Conservation (phyloP, 2,888 invertebrate genomes). For the Halictus quadricinctus region DNA sequence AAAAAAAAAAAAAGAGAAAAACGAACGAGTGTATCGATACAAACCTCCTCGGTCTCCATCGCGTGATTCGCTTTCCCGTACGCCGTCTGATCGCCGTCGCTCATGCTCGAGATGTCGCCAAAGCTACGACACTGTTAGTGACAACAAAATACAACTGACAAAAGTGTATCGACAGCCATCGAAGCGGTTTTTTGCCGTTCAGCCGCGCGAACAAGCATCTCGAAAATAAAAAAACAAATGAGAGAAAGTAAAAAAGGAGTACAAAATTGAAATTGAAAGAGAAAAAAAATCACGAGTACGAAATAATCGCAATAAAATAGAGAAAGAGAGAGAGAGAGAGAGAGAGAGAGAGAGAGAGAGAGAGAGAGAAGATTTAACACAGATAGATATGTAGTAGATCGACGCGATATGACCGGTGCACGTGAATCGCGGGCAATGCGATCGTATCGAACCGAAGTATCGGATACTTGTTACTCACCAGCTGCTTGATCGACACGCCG, state of each 20-base stretch:
- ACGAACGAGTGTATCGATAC: slow-evolving; percentile 57
- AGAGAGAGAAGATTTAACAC: background rate
- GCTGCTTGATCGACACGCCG: slow-evolving; percentile 83
- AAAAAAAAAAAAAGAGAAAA: background rate
- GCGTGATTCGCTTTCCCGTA: slow-evolving; percentile 76
- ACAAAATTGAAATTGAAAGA: slow-evolving; percentile 5
- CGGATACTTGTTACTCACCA: slow-evolving; percentile 79
- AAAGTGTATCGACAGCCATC: slow-evolving; percentile 57
- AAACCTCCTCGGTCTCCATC: slow-evolving; percentile 77
- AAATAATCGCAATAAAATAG: background rate
- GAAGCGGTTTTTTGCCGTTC: slow-evolving; percentile 20
- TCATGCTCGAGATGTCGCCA: slow-evolving; percentile 85
- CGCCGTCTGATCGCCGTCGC: slow-evolving; percentile 80
- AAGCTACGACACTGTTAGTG: slow-evolving; percentile 85
- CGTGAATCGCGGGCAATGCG: background rate
- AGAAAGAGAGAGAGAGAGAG: background rate
- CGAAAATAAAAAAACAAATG: background rate
- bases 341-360: background rate
- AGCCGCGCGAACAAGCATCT: slow-evolving; percentile 29
- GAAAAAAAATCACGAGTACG: background rate
- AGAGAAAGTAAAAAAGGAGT: background rate
- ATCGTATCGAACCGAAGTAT: slow-evolving; percentile 6
- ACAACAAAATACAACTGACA: slow-evolving; percentile 75
- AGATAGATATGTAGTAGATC: slow-evolving; percentile 2
- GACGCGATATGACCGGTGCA: slow-evolving; percentile 3